Conservation (phyloP, 2,888 invertebrate genomes). For the Archips xylosteana region DNA sequence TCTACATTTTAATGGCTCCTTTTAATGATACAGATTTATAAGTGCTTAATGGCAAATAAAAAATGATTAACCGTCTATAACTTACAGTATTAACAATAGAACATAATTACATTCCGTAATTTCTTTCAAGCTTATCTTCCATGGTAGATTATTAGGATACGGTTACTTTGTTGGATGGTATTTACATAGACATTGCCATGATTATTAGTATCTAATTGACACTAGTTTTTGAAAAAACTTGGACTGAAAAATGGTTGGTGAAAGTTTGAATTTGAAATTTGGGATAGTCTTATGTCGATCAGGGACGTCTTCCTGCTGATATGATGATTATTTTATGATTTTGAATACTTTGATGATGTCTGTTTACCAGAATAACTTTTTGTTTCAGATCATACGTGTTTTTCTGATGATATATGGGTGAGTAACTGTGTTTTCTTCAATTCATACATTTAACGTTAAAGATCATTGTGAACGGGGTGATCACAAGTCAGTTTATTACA, state of each 20-base stretch:
- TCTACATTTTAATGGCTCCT: conserved; percentile 48
- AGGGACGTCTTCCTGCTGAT: no score
- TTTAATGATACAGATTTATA: conserved; percentile 57
- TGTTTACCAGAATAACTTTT: background rate
- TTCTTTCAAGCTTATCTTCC: background rate
- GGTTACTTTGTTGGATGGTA: conserved; percentile 60
- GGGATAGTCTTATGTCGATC: no score
- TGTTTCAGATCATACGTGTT: background rate
- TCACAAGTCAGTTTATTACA: background rate
- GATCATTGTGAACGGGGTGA: background rate
- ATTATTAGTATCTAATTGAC: conserved; percentile 61
- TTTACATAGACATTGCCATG: conserved; percentile 78
- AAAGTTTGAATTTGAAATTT: no score
- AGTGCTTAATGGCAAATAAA: conserved; percentile 55
- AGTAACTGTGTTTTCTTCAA: background rate
- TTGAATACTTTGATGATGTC: no score
- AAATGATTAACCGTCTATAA: conserved; percentile 45
- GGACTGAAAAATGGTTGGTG: background rate
- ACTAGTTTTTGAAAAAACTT: conserved; percentile 11
- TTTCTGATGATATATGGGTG: background rate
- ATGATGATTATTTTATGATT: no score
- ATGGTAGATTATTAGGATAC: conserved; percentile 43
- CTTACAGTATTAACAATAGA: conserved; percentile 19
- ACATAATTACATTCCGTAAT: background rate
- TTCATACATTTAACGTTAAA: background rate